These are phyloP conservation scores for Heliconius melpomene DNA, from an alignment of 1,140 invertebrate species.

Conservation along the genomic window DNA sequence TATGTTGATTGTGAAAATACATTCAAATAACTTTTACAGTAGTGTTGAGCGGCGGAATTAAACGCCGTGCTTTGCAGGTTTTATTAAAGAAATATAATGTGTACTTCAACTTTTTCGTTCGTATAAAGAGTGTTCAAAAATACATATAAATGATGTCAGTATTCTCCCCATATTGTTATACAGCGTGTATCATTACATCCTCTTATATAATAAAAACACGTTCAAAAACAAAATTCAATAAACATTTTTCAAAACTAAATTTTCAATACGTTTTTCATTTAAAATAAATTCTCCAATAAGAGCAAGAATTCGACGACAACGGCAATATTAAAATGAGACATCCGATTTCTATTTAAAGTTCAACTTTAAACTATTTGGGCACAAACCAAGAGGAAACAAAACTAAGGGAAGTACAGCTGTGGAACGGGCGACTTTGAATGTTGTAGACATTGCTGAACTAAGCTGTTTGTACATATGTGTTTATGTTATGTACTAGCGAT, in stretches of 20 bases:
- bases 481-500: no score
- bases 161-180: no score
- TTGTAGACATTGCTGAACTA: slow-evolving; percentile 9
- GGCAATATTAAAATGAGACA: slow-evolving; percentile 26
- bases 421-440: not conserved
- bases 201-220: not conserved
- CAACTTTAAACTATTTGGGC: slow-evolving; percentile 27
- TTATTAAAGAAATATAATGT: no score
- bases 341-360: slow-evolving; percentile 29
- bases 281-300: slow-evolving; percentile 12
- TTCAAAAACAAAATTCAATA: not conserved
- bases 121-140: no score
- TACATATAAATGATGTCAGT: no score
- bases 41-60: no score
- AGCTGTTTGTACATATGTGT: not conserved
- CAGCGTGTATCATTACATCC: no score
- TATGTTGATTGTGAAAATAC: no score
- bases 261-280: not conserved
- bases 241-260: not conserved
- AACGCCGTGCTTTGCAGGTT: no score
- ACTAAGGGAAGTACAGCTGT: not conserved
- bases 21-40: no score
- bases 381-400: slow-evolving; percentile 24
- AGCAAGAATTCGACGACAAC: slow-evolving; percentile 20
- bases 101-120: no score